Base-by-base conservation (phyloP, 2,113 vertebrate species). In the Dendrocopos noguchii region DNA sequence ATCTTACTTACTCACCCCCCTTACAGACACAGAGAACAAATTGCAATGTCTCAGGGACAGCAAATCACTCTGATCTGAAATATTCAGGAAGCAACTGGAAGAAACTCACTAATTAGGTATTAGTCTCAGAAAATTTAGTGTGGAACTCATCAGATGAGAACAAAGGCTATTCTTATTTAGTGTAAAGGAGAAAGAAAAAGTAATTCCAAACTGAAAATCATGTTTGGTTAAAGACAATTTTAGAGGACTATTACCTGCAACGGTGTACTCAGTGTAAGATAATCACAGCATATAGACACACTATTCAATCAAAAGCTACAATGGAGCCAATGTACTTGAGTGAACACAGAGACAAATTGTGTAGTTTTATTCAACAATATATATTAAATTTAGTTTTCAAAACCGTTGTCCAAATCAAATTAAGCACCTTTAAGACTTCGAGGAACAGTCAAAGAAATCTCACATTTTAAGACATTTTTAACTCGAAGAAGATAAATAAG, bases 161-260 rank as follows among this genome's bases (percentile, higher is more conserved):
- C 7, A 90, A 84, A 72, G 12, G 12, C 12, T 76, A 50, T 34
- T 28, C 7, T 8, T 72, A 31, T 52, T 67, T 44, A 78, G 28
- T 2, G 4, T 34, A 83, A 59, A 47, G 13, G 4, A 57, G 42
- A 71, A 42, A 71, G 10, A 15, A 34, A 19, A 34, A 34, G 25
- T 7, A 52, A 6, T 0, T 2, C 12, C 24, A 55, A 66, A 36
- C 3, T 46, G 6, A 56, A 91, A 93, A 74, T 5, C 0, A 0
- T 57, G 14, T 64, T 82, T 28, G 10, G 29, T 57, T 68, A 81
- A 66, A 9, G 66, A 22, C 71, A 73, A 19, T 52, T 72, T 75
- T 68, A 70, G 4, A 81, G 4, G 20, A 60, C 15, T 76, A 68
- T 18, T 53, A 67, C 10, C 14, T 65, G 66, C 55, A 68, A 5